Base-by-base conservation (phyloP, 2,888 invertebrate species). In the Dorcus parallelipipedus region DNA sequence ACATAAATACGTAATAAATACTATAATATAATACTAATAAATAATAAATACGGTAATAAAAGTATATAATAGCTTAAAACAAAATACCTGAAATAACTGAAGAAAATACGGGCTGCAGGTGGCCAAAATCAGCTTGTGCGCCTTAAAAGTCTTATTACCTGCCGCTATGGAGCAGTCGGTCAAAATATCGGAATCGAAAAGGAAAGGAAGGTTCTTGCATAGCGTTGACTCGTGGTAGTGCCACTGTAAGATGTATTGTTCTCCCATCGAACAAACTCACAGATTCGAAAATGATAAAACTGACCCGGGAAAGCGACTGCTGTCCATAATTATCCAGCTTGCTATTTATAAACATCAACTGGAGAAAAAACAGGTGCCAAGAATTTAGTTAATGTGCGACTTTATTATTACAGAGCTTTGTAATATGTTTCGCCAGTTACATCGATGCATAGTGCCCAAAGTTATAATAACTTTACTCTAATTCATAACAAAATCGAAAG, bases 81-180 rank as follows among this genome's bases (percentile, higher is more conserved):
- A 33, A 33, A 33, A 33, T 78, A 89, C 90, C 86, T 89, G 89
- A 80, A 94, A 93, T 62, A 94, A 81, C 72, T 93, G 91, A 69
- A 92, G 88, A 78, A 95, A 95, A 80, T 95, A 95, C 67, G 89
- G 88, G 78, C 94, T 94, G 80, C 95, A 94, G 63, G 93, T 91
- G 26, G 94, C 94, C 56, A 95, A 81, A 52, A 95, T 90, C 52
- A 95, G 86, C 71, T 88, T 86, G 78, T 95, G 95, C 1, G 94
- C 95, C 69, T 88, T 88, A 65, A 95, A 81, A n/a, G 88, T 87
- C 61, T 90, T 86, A 20, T 92, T 91, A 68, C 89, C 91, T 4
- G 93, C 93, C 64, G 91, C 91, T 49, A 95, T 81, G 9, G 93
- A 94, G 50, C 94, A 92, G 78, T 94, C 93, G 55, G 93, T 90